Evolutionary conservation across 2,888 invertebrate genomes (phyloP).

Genomic region (Cephus spinipes): DNA sequence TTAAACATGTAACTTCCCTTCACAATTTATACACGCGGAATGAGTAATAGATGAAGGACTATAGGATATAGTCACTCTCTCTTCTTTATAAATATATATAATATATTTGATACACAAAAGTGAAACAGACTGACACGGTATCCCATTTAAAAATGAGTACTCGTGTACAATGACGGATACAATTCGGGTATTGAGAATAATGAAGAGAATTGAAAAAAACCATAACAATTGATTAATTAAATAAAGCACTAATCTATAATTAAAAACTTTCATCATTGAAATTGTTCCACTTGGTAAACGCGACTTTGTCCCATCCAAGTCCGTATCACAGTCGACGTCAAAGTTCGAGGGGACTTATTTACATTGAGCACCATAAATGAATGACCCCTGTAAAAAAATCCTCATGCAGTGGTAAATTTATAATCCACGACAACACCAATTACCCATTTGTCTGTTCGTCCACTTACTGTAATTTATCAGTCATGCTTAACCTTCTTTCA

Average conservation of each 20-base stretch:
- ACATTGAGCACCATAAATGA: neutral
- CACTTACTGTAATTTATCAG: neutral
- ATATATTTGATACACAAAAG: neutral
- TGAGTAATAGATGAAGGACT: neutral
- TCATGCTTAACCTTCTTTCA: neutral
- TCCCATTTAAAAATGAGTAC: neutral
- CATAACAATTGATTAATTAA: neutral
- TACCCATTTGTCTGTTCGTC: neutral
- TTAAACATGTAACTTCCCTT: neutral
- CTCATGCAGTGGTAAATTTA: neutral
- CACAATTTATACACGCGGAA: neutral
- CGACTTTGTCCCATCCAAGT: neutral
- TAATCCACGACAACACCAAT: neutral
- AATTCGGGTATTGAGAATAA: too few relatives aligned
- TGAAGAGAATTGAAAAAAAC: too few relatives aligned
- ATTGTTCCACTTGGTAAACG: neutral
- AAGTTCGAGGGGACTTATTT: too few relatives aligned
- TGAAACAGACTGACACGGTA: neutral
- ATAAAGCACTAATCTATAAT: neutral
- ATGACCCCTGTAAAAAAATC: neutral
- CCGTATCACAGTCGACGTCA: too few relatives aligned
- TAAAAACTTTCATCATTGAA: neutral
- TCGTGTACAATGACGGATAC: too few relatives aligned
- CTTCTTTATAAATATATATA: neutral
- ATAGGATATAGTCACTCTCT: neutral